Evolutionary conservation across 1,140 invertebrate genomes (phyloP), one percentile per base, ranked within the genome.

Genomic region (Calephelis virginiensis): DNA sequence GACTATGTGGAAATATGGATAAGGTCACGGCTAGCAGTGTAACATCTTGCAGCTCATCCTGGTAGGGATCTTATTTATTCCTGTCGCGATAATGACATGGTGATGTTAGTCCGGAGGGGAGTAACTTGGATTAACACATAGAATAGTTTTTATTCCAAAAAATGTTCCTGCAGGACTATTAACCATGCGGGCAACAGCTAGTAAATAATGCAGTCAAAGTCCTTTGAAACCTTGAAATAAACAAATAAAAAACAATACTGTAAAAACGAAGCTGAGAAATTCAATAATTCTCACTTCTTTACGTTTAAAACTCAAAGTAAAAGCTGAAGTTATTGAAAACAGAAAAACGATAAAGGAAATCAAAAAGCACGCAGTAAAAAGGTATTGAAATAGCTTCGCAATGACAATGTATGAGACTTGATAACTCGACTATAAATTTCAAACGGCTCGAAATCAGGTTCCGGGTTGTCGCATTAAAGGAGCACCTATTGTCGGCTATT

Each of bases 401-500:
- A 74, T 73, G 71, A 71, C 71, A 78, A 74, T 79, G 69, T 76
- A 74, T 75, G 69, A 70, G 72, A 73, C 53, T 65, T 75, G 72
- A 74, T 77, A 72, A 73, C 68, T 72, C 69, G 68, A 67, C 70
- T 73, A 77, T 77, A 80, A 80, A 80, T 78, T 80, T 76, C 61
- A 67, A 73, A 50, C 62, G 70, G 68, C 66, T 70, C 62, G 66
- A 66, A 59, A 63, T 70, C 68, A 49, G 71, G 73, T 75, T 75
- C 72, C 71, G 80, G 76, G 68, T 77, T 77, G 80, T 80, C 77
- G 79, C 76, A 56, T 56, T 56, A 79, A 78, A 76, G 80, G 75
- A 78, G 66, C 73, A 76, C 48, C 77, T 74, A 76, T 83, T 85
- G 81, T 82, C 75, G 75, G 74, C 72, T 72, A 76, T 80, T 80